Conservation (phyloP, 2,888 invertebrate genomes). For the Cotesia congregata region DNA sequence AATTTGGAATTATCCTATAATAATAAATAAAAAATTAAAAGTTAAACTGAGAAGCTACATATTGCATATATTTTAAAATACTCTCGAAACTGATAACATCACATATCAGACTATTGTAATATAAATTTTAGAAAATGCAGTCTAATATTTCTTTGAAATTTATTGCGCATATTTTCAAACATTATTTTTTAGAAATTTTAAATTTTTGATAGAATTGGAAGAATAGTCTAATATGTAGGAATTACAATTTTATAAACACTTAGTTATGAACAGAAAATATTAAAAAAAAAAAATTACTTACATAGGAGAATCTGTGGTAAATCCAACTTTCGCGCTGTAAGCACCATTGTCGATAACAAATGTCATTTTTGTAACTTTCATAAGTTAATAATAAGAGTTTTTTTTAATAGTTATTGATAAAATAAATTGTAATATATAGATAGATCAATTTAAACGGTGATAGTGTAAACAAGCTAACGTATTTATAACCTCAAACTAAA, state of each 20-base stretch:
- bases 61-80: not conserved
- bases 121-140: too few relatives aligned
- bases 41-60: too few relatives aligned
- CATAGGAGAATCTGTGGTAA: slow-evolving; percentile 79
- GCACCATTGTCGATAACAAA: slow-evolving; percentile 92
- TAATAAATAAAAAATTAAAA: slow-evolving; percentile 34
- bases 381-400: not conserved
- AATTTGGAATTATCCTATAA: slow-evolving; percentile 87
- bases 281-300: slow-evolving; percentile 65
- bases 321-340: slow-evolving; percentile 88
- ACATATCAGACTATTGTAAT: too few relatives aligned
- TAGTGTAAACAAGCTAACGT: not conserved
- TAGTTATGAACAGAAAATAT: not conserved
- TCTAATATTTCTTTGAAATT: too few relatives aligned
- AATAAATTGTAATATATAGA: not conserved
- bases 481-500: not conserved
- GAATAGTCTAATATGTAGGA: too few relatives aligned
- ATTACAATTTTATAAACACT: too few relatives aligned
- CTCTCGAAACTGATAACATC: not conserved
- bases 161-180: too few relatives aligned
- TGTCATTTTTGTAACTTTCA: slow-evolving; percentile 64
- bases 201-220: too few relatives aligned
- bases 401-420: not conserved
- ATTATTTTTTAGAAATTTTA: too few relatives aligned
- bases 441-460: not conserved